A percentile compares a stretch with the other conserved stretches of the same genome.
phyloP scores from a whole-genome alignment of 2,797 vertebrate genomes.

The Eurystomus glaucurus region DNA sequence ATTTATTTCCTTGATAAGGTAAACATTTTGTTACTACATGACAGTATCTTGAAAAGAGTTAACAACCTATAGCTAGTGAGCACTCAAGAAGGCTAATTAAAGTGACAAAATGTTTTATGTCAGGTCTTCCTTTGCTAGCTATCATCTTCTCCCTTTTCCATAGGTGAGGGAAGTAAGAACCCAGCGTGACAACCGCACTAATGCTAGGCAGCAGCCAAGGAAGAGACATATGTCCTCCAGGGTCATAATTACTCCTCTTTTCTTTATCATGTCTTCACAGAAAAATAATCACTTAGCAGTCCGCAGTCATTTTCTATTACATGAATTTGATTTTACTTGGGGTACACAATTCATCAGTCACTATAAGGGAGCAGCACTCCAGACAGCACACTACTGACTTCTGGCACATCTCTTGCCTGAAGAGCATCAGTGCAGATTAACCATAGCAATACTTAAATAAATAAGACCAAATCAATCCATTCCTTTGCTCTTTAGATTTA shows the following conservation, averaged over 20 bases:
- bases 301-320: neutral
- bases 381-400: neutral
- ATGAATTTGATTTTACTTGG: neutral
- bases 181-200: neutral
- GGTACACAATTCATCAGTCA: neutral
- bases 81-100: slow-evolving; percentile 16
- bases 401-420: neutral
- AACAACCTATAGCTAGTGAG: neutral
- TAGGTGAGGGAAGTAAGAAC: neutral
- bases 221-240: neutral
- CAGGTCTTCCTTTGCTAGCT: neutral
- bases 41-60: neutral
- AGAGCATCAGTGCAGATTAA: neutral
- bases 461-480: neutral
- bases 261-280: neutral
- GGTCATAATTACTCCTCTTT: neutral
- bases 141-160: neutral
- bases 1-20: neutral
- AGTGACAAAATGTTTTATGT: slow-evolving; percentile 3
- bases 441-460: neutral
- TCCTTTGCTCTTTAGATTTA: neutral
- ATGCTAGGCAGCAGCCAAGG: neutral
- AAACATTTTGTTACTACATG: neutral
- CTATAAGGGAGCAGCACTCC: neutral
- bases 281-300: neutral